These are phyloP conservation scores for Arrhopalites spinosus DNA, from an alignment of 2,888 invertebrate genomes.

Conservation along the genomic window DNA sequence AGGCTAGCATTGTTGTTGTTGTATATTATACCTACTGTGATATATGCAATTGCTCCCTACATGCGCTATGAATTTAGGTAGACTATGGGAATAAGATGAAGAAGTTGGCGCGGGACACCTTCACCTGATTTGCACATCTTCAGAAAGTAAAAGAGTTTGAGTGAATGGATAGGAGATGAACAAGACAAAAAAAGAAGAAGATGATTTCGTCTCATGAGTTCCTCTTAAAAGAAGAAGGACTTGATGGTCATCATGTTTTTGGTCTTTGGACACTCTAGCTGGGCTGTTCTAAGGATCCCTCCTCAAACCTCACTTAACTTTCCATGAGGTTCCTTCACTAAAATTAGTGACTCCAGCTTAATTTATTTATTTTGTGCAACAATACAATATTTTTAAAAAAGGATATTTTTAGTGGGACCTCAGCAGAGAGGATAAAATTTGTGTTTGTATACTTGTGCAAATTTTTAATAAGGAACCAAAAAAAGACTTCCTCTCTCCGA, in stretches of 20 bases:
- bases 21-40: too few relatives aligned
- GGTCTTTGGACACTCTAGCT: conserved; percentile 29
- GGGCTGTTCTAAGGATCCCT: conserved; percentile 25
- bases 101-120: conserved; percentile 27
- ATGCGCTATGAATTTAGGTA: conserved; percentile 13
- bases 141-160: conserved; percentile 10
- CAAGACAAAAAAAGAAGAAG: conserved; percentile 10
- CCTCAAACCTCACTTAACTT: conserved; percentile 9
- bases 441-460: too few relatives aligned
- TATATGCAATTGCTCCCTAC: too few relatives aligned
- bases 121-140: conserved; percentile 32
- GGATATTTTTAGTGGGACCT: too few relatives aligned
- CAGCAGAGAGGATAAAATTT: background rate
- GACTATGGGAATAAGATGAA: conserved; percentile 14
- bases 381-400: too few relatives aligned
- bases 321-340: conserved; percentile 10
- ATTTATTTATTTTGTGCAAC: background rate
- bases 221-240: conserved; percentile 39
- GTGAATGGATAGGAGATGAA: conserved; percentile 25
- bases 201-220: conserved; percentile 28
- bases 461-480: too few relatives aligned
- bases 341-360: background rate
- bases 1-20: background rate
- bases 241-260: conserved; percentile 24
- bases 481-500: too few relatives aligned